Conservation (phyloP, 35 echinoderm and acorn worm species). For the Lytechinus variegatus region DNA sequence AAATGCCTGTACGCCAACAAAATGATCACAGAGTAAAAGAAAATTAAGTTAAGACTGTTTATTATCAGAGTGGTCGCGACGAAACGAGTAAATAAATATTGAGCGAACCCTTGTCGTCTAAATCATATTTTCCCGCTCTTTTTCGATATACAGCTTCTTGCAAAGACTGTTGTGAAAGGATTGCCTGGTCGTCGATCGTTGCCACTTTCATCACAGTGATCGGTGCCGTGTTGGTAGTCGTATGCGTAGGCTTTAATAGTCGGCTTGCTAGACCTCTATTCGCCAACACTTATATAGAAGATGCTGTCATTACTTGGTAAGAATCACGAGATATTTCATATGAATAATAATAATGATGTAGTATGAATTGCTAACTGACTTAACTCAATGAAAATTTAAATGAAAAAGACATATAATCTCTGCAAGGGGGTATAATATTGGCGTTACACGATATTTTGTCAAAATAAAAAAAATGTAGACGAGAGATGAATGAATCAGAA, state of each 20-base stretch:
- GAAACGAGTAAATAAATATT: neutral
- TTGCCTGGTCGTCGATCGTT: neutral
- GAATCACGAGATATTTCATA: neutral
- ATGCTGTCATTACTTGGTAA: neutral
- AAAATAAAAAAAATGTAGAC: too few relatives aligned
- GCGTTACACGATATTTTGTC: too few relatives aligned
- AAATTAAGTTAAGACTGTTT: too few relatives aligned
- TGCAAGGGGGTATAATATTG: too few relatives aligned
- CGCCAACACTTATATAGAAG: neutral
- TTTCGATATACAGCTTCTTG: neutral
- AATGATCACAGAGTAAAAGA: too few relatives aligned
- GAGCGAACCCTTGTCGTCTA: neutral
- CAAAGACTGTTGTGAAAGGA: conserved; percentile 4
- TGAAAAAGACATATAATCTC: too few relatives aligned
- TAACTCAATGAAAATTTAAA: too few relatives aligned
- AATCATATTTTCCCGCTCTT: neutral
- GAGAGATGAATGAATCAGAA: too few relatives aligned
- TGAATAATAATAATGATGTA: too few relatives aligned
- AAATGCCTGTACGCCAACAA: too few relatives aligned
- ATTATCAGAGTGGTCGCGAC: too few relatives aligned
- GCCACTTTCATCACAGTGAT: neutral
- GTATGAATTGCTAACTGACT: too few relatives aligned
- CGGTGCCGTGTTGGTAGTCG: conserved; percentile 24
- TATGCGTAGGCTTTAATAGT: neutral
- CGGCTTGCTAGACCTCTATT: neutral